Conservation (phyloP, 1,140 invertebrate genomes). For the Trichoplusia ni region DNA sequence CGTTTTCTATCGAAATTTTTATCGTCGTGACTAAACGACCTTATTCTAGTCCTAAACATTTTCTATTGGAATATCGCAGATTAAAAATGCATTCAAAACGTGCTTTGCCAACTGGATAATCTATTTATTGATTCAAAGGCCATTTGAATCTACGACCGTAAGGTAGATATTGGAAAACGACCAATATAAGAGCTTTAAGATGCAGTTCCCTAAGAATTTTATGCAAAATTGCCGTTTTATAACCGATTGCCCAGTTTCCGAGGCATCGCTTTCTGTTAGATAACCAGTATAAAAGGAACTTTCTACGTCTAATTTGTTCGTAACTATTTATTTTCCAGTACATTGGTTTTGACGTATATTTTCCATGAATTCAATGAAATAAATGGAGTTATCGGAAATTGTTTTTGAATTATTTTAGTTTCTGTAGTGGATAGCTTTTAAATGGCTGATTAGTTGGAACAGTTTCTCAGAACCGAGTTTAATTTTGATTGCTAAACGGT, state of each 20-base stretch:
- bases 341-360: background rate
- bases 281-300: constrained; percentile 6
- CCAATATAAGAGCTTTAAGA: constrained; percentile 26
- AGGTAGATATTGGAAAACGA: constrained; percentile 28
- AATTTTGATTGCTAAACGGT: no score
- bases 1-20: no score
- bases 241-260: constrained; percentile 34
- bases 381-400: no score
- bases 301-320: constrained; percentile 14
- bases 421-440: background rate
- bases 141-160: constrained; percentile 19
- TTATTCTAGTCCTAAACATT: no score
- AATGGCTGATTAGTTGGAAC: no score
- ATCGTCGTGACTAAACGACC: no score
- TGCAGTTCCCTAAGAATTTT: constrained; percentile 36
- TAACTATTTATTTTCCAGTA: background rate
- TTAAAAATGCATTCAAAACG: constrained; percentile 9
- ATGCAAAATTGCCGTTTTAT: constrained; percentile 48
- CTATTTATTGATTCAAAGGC: constrained; percentile 23
- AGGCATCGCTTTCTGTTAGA: constrained; percentile 12
- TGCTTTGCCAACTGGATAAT: background rate
- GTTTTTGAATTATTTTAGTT: no score
- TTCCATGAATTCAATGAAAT: no score
- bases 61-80: no score
- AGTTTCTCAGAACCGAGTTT: no score